Percentiles rank a stretch among this genome's conserved stretches.
Evolutionary conservation across 2,113 vertebrate genomes (phyloP).

Genomic region (Otis tarda): DNA sequence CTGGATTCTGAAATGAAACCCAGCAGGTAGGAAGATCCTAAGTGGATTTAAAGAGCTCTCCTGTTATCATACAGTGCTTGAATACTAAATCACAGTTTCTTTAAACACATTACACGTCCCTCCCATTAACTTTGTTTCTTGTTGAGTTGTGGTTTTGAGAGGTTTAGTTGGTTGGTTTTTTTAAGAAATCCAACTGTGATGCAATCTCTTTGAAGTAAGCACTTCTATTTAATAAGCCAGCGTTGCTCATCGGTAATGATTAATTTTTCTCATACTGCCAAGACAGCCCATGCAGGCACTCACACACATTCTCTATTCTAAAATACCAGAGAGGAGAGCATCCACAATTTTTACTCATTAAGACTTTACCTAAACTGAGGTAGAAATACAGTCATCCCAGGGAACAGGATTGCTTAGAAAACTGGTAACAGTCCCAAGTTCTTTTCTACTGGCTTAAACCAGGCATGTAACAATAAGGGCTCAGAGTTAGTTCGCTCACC

Average conservation of each 20-base stretch:
- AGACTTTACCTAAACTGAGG: neutral
- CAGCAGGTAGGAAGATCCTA: neutral
- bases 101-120: neutral
- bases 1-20: neutral
- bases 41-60: neutral
- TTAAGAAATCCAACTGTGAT: neutral
- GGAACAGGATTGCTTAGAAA: neutral
- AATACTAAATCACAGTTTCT: neutral
- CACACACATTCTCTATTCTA: neutral
- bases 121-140: neutral
- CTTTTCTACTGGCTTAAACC: neutral
- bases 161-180: neutral
- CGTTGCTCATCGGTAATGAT: neutral
- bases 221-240: constrained; percentile 16
- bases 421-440: neutral
- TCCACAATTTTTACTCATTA: neutral
- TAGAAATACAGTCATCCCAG: neutral
- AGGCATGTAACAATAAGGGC: neutral
- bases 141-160: neutral
- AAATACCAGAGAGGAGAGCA: neutral
- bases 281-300: neutral
- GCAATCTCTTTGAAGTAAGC: neutral
- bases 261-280: neutral
- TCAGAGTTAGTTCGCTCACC: neutral
- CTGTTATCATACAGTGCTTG: neutral